Evolutionary conservation across 2,888 invertebrate genomes (phyloP).

Genomic region (Trypoxylon attenuatum): DNA sequence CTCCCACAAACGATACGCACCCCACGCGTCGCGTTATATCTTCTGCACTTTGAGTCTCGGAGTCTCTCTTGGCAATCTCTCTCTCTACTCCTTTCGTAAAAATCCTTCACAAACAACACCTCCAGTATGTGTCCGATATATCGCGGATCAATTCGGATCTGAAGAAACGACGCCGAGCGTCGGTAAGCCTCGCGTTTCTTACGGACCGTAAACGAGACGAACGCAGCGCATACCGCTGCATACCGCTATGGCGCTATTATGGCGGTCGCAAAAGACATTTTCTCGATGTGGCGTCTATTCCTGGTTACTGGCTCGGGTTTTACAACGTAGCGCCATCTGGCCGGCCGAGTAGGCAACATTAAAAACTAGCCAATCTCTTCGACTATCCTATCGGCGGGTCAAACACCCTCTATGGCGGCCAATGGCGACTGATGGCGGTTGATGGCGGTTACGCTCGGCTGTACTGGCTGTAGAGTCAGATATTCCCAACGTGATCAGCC

Average conservation of each 20-base stretch:
- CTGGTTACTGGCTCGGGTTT: slow-evolving; percentile 48
- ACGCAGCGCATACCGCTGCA: slow-evolving; percentile 64
- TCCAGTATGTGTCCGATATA: slow-evolving; percentile 1
- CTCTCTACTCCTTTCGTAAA: background rate
- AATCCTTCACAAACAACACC: slow-evolving; percentile 2
- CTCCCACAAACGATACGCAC: slow-evolving; percentile 37
- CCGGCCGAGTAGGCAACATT: too few relatives aligned
- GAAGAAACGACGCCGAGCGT: slow-evolving; percentile 70
- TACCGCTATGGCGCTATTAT: slow-evolving; percentile 67
- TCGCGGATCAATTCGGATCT: slow-evolving; percentile 32
- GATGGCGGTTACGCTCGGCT: too few relatives aligned
- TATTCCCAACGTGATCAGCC: too few relatives aligned
- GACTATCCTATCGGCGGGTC: too few relatives aligned
- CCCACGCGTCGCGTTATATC: slow-evolving; percentile 16
- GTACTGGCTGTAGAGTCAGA: too few relatives aligned
- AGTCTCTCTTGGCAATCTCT: background rate
- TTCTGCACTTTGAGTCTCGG: background rate
- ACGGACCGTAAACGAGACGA: slow-evolving; percentile 57
- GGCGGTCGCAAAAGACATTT: slow-evolving; percentile 51
- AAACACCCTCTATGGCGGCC: too few relatives aligned
- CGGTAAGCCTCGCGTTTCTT: slow-evolving; percentile 71
- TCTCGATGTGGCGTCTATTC: slow-evolving; percentile 55
- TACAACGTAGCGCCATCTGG: slow-evolving; percentile 57
- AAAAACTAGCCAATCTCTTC: too few relatives aligned
- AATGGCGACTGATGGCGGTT: too few relatives aligned